Evolutionary conservation across 2,113 vertebrate species (phyloP).

Genomic region (Oreochromis tanganicae): DNA sequence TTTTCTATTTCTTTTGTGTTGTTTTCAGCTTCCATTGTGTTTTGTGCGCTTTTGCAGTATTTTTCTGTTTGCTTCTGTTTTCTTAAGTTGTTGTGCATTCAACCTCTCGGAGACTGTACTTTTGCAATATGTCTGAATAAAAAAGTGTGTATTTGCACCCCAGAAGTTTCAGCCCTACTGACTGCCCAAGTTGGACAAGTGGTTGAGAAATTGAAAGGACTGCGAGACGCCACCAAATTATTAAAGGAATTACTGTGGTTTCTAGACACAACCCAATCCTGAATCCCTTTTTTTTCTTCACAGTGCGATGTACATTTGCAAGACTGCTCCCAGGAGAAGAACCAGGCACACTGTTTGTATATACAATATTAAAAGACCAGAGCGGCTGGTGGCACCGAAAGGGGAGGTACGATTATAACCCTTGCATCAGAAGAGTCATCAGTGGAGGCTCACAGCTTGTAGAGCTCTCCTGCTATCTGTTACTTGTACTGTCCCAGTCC

Average conservation of each 20-base stretch:
- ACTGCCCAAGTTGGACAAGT: background rate
- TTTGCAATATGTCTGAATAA: background rate
- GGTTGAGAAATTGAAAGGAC: background rate
- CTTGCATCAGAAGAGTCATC: conserved; percentile 21
- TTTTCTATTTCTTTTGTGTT: background rate
- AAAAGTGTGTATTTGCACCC: background rate
- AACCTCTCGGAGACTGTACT: background rate
- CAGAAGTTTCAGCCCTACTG: background rate
- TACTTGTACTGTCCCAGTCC: conserved; percentile 28
- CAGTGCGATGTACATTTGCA: background rate
- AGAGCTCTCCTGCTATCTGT: conserved; percentile 22
- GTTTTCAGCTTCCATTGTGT: background rate
- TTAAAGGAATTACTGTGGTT: conserved; percentile 19
- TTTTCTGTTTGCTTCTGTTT: background rate
- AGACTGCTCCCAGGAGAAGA: background rate
- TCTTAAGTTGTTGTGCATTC: background rate
- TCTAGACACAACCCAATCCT: background rate
- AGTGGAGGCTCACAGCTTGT: conserved; percentile 29
- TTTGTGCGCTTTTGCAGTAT: background rate
- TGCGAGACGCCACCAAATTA: conserved; percentile 23
- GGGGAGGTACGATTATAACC: background rate
- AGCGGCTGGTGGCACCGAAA: background rate
- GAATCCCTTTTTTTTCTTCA: background rate
- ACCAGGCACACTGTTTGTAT: background rate
- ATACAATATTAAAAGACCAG: background rate